phyloP scores from a whole-genome alignment of 2,113 vertebrate species.

The Chionodraco myersi region DNA sequence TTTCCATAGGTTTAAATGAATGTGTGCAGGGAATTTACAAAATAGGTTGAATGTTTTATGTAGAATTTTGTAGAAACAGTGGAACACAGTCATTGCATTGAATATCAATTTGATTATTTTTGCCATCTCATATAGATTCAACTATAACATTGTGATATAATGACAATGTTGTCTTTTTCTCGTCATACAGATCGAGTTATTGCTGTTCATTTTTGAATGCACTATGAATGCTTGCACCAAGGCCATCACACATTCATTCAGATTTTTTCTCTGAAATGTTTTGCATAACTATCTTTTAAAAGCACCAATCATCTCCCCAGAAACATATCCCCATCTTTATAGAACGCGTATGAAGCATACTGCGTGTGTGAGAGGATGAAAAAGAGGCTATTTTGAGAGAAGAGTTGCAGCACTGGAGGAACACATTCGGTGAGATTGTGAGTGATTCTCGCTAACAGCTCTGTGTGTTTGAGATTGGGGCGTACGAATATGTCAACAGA shows the following conservation, averaged over 20 bases:
- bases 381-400: slow-evolving; percentile 41
- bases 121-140: background rate
- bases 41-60: background rate
- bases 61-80: no score
- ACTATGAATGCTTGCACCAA: background rate
- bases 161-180: background rate
- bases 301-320: background rate
- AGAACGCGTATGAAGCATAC: slow-evolving; percentile 30
- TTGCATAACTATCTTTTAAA: background rate
- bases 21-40: background rate
- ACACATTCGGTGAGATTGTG: slow-evolving; percentile 33
- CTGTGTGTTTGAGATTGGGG: background rate
- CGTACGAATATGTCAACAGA: slow-evolving; percentile 23
- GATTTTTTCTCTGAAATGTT: background rate
- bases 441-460: slow-evolving; percentile 26
- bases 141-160: background rate
- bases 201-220: no score
- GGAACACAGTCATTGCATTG: background rate
- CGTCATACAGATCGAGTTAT: background rate
- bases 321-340: slow-evolving; percentile 2
- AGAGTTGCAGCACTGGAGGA: slow-evolving; percentile 62
- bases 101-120: background rate
- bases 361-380: slow-evolving; percentile 32
- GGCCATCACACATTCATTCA: background rate
- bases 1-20: background rate